These are phyloP conservation scores for Ursus arctos DNA, from an alignment of 2,113 vertebrate genomes.

Conservation along the genomic window DNA sequence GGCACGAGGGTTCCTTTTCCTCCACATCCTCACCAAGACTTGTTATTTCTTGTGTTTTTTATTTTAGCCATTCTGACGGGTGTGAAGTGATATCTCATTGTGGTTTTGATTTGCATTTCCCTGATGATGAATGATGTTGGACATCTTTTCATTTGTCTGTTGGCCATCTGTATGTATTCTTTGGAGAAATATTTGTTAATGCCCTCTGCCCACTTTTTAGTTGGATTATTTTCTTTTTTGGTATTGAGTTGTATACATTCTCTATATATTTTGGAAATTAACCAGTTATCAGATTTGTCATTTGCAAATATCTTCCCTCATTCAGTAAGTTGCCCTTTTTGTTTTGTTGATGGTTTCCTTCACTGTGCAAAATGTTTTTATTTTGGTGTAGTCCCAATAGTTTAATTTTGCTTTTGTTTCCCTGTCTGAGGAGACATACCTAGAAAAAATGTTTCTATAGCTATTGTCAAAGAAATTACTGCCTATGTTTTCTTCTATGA, in stretches of 20 bases:
- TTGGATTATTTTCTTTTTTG: background rate
- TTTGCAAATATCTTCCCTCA: background rate
- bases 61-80: too few species aligned
- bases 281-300: background rate
- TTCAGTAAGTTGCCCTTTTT: background rate
- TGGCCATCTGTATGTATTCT: background rate
- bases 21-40: too few species aligned
- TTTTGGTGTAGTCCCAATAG: background rate
- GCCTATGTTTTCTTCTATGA: background rate
- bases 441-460: background rate
- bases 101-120: too few species aligned
- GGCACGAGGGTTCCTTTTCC: too few species aligned
- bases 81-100: too few species aligned
- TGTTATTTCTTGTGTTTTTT: too few species aligned
- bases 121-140: too few species aligned
- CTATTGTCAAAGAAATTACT: background rate
- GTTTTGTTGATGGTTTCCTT: background rate
- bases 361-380: background rate
- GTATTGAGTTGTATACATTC: background rate
- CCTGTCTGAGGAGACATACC: background rate
- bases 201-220: background rate
- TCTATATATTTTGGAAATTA: background rate
- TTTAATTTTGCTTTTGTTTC: background rate
- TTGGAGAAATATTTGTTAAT: background rate
- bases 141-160: too few species aligned